phyloP scores from a whole-genome alignment of 35 echinoderm and acorn worm genomes.

The Eucidaris tribuloides region DNA sequence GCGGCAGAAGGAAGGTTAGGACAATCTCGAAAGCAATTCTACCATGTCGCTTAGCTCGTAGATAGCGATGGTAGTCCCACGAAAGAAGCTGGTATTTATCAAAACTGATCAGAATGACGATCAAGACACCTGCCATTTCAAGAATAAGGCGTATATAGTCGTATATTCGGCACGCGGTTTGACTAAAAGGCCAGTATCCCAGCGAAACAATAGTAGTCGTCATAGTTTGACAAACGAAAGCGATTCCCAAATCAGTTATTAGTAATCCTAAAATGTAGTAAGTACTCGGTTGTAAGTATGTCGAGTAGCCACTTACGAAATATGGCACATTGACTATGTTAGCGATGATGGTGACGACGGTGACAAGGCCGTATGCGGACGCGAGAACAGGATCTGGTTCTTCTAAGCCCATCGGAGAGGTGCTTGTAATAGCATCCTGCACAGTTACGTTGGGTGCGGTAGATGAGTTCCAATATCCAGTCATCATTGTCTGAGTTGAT shows the following conservation, averaged over 20 bases:
- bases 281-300: background rate
- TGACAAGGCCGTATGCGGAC: background rate
- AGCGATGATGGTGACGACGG: background rate
- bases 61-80: slow-evolving; percentile 10
- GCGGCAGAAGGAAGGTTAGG: slow-evolving; percentile 4
- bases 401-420: background rate
- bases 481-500: too few relatives aligned
- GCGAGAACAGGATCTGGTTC: background rate
- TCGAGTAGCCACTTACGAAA: background rate
- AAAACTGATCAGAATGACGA: slow-evolving; percentile 18
- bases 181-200: slow-evolving; percentile 3
- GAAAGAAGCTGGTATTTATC: slow-evolving; percentile 19
- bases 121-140: background rate
- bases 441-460: too few relatives aligned
- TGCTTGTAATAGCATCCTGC: too few relatives aligned
- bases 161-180: background rate
- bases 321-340: background rate
- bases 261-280: slow-evolving; percentile 7
- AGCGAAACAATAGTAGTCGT: background rate
- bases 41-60: background rate
- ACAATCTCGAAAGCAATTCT: background rate
- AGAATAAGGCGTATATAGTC: slow-evolving; percentile 16
- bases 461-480: too few relatives aligned
- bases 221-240: background rate
- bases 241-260: slow-evolving; percentile 15